These are phyloP conservation scores for Sebastes wilsoni DNA, from an alignment of 2,797 vertebrate species.

Conservation along the genomic window DNA sequence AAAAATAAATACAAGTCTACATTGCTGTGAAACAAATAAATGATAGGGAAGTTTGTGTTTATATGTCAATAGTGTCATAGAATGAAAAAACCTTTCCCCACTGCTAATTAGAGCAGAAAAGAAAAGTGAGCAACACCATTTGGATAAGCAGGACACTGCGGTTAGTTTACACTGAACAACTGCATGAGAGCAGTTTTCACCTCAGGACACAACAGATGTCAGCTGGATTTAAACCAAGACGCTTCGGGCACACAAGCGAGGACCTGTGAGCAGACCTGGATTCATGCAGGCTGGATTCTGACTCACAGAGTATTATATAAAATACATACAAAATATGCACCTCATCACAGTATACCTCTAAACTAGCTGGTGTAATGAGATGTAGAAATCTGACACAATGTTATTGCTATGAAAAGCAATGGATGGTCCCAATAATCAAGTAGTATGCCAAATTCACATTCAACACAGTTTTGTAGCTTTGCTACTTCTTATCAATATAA, in stretches of 20 bases:
- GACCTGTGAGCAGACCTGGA: neutral
- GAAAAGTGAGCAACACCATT: slow-evolving; percentile 23
- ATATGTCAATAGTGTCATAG: neutral
- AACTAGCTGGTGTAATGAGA: neutral
- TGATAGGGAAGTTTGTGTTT: neutral
- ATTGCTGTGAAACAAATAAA: neutral
- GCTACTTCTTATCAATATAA: too few species aligned
- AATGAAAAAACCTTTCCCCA: neutral
- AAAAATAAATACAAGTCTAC: neutral
- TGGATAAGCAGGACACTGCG: neutral
- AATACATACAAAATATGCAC: neutral
- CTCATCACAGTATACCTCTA: neutral
- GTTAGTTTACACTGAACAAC: slow-evolving; percentile 19
- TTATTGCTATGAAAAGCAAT: neutral
- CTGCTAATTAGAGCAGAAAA: slow-evolving; percentile 40
- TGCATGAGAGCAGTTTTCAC: neutral
- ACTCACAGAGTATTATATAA: neutral
- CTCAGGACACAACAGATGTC: slow-evolving; percentile 46
- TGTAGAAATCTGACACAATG: neutral
- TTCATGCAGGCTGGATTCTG: neutral
- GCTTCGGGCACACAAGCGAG: neutral
- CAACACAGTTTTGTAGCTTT: neutral
- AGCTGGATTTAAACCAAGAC: slow-evolving; percentile 24
- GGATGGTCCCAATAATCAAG: neutral
- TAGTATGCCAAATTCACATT: neutral